These are phyloP conservation scores for Phaethornis superciliosus DNA, from an alignment of 2,113 vertebrate species.

Conservation along the genomic window DNA sequence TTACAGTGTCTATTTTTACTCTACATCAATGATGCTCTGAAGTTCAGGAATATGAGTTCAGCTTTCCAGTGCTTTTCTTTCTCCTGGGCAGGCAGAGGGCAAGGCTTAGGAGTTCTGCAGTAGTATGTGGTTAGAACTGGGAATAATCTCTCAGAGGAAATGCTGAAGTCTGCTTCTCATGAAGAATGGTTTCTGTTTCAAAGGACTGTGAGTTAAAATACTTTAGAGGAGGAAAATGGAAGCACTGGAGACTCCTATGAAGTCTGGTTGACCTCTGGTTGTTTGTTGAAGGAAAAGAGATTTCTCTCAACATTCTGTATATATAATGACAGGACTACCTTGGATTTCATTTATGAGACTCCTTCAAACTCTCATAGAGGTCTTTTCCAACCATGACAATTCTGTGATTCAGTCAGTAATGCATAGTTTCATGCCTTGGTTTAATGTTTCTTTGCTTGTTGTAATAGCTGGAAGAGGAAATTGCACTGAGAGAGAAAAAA, in stretches of 20 bases:
- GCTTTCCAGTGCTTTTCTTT: background rate
- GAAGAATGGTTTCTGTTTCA: background rate
- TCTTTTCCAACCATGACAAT: too few relatives aligned
- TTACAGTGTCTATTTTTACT: background rate
- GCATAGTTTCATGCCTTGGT: background rate
- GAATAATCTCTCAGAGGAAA: background rate
- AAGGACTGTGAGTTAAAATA: background rate
- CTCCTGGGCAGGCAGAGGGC: background rate
- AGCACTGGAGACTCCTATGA: background rate
- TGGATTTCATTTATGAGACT: background rate
- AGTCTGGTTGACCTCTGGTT: background rate
- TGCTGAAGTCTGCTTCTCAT: background rate
- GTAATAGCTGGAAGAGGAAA: slow-evolving; percentile 81
- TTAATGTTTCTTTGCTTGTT: slow-evolving; percentile 37
- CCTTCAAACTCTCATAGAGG: background rate
- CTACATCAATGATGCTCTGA: background rate
- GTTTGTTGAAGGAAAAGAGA: background rate
- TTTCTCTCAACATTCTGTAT: background rate
- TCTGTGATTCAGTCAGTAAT: background rate
- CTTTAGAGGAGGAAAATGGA: background rate
- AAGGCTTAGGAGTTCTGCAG: background rate
- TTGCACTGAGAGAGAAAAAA: slow-evolving; percentile 65
- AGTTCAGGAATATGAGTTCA: background rate
- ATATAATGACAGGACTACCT: background rate
- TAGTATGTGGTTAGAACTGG: background rate